Evolutionary conservation across 2,888 invertebrate genomes (phyloP), one percentile per base, ranked within the genome.

Genomic region (Diogma glabrata): DNA sequence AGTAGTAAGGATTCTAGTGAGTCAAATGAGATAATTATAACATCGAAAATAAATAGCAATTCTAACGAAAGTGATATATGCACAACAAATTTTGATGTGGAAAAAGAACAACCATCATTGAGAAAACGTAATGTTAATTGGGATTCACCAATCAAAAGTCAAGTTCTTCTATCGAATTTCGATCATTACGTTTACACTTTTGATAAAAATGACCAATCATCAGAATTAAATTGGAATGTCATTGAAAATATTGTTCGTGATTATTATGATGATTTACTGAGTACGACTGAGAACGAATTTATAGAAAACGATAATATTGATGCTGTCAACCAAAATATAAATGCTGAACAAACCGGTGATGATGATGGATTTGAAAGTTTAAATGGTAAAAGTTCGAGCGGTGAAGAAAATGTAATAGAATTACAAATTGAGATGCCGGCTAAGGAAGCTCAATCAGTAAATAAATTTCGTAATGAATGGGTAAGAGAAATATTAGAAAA

Each of bases 361-460:
- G 89, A 89, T 62, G 88, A 89, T 63, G 89, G 88, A 12, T 88
- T 89, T 61, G 89, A 89, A 70, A 88, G 88, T 65, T 74, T 89
- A 8, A 87, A 86, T 60, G 87, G 87, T 9, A 87, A 87, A 63
- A 84, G 82, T 57, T 87, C 87, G 0, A 84, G 83, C 60, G 76
- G 76, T 40, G 73, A 75, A 58, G 74, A 72, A 53, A 59, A 59
- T 50, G 54, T 53, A 40, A 51, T 46, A 9, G 47, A 51, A 4
- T n/a, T 45, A 9, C 24, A 22, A 40, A 57, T 50, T 30, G 52
- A n/a, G 49, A 30, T 46, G 17, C n/a, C 46, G 45, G n/a, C n/a
- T n/a, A n/a, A n/a, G n/a, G n/a, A n/a, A n/a, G 10, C 40, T 52
- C 20, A 50, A 47, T 57, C 72, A 74, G 54, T 69, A 48, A 49